Evolutionary conservation across 2,797 vertebrate genomes (phyloP), one percentile per base, ranked within the genome.

Genomic region (Pogoniulus pusillus): DNA sequence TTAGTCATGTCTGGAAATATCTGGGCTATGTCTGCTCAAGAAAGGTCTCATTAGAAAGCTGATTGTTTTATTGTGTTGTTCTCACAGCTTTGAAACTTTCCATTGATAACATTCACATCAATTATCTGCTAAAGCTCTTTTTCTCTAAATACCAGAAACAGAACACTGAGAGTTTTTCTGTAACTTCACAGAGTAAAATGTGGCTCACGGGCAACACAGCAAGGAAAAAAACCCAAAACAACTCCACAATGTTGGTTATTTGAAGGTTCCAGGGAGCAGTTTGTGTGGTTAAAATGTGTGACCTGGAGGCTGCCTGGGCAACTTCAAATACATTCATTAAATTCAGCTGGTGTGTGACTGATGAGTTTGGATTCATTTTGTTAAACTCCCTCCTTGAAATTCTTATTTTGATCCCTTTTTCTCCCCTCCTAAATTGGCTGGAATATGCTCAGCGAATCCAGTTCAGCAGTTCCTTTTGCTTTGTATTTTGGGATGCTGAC

Each of bases 1-100:
- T 94, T 78, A 92, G 82, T 92, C 72, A 87, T 88, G 93, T 94
- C 93, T 96, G 80, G 89, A 94, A 94, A 92, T 9, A 66, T 58
- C 55, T 94, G 82, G 75, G 47, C 11, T 87, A 81, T 32, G 89
- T 95, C 85, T 95, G 92, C 94, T 60, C 76, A 82, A 85, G 54
- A 84, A 89, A 93, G 82, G 60, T 47, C 82, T 69, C 71, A 30
- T 85, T 92, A 79, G 78, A 93, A 91, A 88, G 68, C 74, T 77
- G 57, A 64, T 80, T 79, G 32, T 86, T 89, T 39, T 76, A 51
- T 79, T 87, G 15, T 73, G 45, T 78, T 78, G 19, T 60, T 93
- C 76, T 87, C 85, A 60, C 49, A 87, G 64, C 49, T 89, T 58
- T 85, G 63, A 85, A 83, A 55, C 11, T 79, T 89, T 43, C 64